phyloP scores from a whole-genome alignment of 2,113 vertebrate species.

The Peromyscus californicus region DNA sequence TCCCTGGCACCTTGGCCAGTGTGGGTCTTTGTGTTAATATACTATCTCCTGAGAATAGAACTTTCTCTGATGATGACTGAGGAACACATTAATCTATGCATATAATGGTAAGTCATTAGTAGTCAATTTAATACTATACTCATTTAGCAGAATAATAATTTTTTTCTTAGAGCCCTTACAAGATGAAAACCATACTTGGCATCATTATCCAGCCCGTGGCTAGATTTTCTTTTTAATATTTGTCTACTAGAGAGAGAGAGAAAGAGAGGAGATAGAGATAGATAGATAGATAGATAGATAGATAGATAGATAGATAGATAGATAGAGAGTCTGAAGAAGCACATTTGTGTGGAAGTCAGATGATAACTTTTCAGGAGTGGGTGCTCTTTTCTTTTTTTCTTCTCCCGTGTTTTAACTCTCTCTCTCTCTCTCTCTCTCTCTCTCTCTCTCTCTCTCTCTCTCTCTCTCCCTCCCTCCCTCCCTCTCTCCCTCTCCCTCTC shows the following conservation, averaged over 20 bases:
- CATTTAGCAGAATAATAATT: background rate
- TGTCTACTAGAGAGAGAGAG: background rate
- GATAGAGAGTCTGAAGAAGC: background rate
- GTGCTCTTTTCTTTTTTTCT: no score
- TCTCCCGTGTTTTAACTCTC: no score
- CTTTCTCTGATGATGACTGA: background rate
- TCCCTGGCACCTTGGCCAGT: background rate
- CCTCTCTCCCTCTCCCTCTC: no score
- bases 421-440: no score
- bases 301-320: background rate
- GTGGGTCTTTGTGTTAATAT: background rate
- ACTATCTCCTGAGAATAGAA: background rate
- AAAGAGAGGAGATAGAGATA: background rate
- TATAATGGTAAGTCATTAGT: background rate
- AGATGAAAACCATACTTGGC: background rate
- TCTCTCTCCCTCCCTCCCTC: background rate
- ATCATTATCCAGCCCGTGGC: background rate
- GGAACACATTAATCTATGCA: background rate
- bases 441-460: no score
- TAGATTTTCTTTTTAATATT: background rate
- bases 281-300: background rate
- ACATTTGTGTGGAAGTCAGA: background rate
- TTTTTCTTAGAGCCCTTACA: background rate
- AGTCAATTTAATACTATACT: background rate
- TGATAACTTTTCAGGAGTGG: background rate